Evolutionary conservation across 1,140 invertebrate genomes (phyloP).

Genomic region (Himalopsyche phryganea): DNA sequence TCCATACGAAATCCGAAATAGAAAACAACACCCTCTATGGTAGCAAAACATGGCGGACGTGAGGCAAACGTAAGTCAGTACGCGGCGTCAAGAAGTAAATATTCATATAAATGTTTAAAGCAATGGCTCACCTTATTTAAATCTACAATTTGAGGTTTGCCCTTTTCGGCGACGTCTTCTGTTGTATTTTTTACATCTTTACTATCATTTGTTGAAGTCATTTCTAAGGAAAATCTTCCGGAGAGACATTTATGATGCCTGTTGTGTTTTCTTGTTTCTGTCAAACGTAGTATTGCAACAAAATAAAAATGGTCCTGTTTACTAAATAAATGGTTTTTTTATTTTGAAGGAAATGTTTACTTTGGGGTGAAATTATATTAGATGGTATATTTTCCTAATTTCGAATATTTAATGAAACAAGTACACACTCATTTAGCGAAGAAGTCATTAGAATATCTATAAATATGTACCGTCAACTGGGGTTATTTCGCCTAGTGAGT

Average conservation of each 20-base stretch:
- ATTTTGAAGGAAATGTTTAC: no score
- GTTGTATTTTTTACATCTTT: conserved; percentile 52
- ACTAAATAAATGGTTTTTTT: no score
- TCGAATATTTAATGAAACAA: no score
- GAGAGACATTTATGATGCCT: conserved; percentile 50
- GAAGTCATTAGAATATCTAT: no score
- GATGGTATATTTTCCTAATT: no score
- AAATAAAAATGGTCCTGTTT: no score
- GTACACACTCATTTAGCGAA: no score
- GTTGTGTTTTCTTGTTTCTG: conserved; percentile 32
- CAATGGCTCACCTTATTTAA: conserved; percentile 48
- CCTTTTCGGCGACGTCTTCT: conserved; percentile 43
- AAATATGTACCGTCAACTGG: no score
- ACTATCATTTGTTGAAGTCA: conserved; percentile 55
- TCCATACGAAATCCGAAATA: conserved; percentile 19
- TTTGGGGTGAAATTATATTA: no score
- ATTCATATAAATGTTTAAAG: conserved; percentile 34
- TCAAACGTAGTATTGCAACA: conserved; percentile 25
- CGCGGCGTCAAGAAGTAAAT: conserved; percentile 46
- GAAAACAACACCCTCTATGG: conserved; percentile 23
- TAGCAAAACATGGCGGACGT: conserved; percentile 49
- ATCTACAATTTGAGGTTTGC: conserved; percentile 50
- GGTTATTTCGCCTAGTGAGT: no score
- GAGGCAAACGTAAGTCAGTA: conserved; percentile 44
- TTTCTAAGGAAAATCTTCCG: conserved; percentile 53